Evolutionary conservation across 2,888 invertebrate species (phyloP).

Genomic region (Biston stratarius): DNA sequence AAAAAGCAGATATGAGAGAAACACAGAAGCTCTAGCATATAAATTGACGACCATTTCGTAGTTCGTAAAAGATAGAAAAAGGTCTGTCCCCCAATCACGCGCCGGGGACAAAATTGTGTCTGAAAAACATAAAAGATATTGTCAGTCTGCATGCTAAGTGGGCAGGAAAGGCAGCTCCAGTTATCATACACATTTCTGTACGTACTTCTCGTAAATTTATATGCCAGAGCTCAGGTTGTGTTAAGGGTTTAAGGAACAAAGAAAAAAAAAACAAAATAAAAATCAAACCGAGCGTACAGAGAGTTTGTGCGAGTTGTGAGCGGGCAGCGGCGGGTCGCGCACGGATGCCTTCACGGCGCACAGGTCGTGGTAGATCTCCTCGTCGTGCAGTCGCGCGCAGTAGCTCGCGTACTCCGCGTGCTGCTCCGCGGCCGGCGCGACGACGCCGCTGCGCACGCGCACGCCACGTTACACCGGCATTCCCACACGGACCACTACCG

Average conservation of each 20-base stretch:
- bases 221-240: not conserved
- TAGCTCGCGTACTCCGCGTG: slow-evolving; percentile 88
- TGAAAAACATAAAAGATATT: too few species aligned
- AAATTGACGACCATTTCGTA: too few species aligned
- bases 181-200: too few species aligned
- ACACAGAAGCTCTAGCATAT: too few species aligned
- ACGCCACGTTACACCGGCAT: slow-evolving; percentile 39
- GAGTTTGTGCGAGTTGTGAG: slow-evolving; percentile 75
- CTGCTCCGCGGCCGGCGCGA: slow-evolving; percentile 69
- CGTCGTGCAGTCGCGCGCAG: slow-evolving; percentile 92
- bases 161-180: too few species aligned
- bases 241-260: slow-evolving; percentile 26
- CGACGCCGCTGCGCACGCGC: slow-evolving; percentile 68
- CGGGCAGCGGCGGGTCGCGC: slow-evolving; percentile 82
- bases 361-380: slow-evolving; percentile 98
- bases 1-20: too few species aligned
- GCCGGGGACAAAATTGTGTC: too few species aligned
- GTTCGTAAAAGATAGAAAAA: too few species aligned
- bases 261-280: slow-evolving; percentile 57
- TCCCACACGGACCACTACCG: slow-evolving; percentile 24
- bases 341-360: slow-evolving; percentile 90
- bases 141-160: too few species aligned
- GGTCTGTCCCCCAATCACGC: too few species aligned
- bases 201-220: too few species aligned
- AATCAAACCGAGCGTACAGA: slow-evolving; percentile 76